A percentile compares a stretch with the other conserved stretches of the same genome.
Conservation (phyloP, 2,888 invertebrate genomes). For the Drosophila paranaensis region DNA sequence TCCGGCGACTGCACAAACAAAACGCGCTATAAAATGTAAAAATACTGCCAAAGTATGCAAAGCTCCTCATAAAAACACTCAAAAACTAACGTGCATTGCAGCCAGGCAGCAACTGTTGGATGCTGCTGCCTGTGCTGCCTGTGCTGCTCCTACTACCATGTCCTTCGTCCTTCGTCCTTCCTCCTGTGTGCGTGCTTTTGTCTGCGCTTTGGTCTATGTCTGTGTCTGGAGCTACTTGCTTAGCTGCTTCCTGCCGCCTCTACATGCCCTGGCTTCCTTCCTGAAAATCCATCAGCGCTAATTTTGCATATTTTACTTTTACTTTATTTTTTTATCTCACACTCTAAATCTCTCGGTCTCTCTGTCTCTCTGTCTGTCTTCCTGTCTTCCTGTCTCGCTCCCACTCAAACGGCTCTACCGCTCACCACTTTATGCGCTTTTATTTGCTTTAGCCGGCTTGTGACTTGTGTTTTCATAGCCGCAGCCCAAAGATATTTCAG, state of each 20-base stretch:
- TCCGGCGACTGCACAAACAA: conserved; percentile 74
- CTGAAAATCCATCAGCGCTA: conserved; percentile 80
- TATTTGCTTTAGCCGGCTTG: conserved; percentile 75
- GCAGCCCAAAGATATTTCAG: conserved; percentile 50
- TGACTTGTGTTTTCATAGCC: conserved; percentile 69
- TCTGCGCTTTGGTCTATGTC: conserved; percentile 32
- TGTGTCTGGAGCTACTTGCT: conserved; percentile 68
- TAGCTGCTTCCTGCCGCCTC: conserved; percentile 70
- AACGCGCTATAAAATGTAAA: conserved; percentile 74
- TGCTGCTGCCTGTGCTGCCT: conserved; percentile 22
- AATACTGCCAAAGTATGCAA: conserved; percentile 79
- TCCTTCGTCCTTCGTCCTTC: conserved; percentile 1
- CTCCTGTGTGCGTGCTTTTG: conserved; percentile 28
- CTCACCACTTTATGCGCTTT: conserved; percentile 44
- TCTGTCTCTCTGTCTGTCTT: background rate
- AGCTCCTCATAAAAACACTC: conserved; percentile 80
- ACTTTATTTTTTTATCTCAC: conserved; percentile 31
- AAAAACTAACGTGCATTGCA: conserved; percentile 70
- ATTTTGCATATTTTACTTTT: conserved; percentile 79
- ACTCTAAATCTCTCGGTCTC: conserved; percentile 10
- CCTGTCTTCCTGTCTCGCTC: conserved; percentile 7
- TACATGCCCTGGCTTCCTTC: conserved; percentile 71
- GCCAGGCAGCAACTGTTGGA: conserved; percentile 33
- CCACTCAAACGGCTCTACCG: conserved; percentile 17
- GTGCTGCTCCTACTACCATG: conserved; percentile 10